Conservation (phyloP, 2,113 vertebrate species). For the Uropsilus gracilis region DNA sequence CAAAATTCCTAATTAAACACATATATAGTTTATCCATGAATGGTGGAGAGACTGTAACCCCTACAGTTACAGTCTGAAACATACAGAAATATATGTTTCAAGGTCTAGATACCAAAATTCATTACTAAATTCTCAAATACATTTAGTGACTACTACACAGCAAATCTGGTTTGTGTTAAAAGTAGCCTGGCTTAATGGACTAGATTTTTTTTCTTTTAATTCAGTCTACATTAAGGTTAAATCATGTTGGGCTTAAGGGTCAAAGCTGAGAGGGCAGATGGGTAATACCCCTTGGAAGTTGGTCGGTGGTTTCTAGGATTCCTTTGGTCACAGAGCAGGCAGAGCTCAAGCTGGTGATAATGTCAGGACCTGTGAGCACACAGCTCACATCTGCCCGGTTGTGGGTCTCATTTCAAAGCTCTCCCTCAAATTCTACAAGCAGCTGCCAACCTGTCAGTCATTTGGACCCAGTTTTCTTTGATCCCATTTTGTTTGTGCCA, state of each 20-base stretch:
- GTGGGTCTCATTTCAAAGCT: background rate
- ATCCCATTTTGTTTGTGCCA: background rate
- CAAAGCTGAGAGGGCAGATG: constrained; percentile 11
- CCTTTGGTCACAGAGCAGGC: background rate
- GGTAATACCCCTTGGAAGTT: background rate
- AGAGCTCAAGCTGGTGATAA: background rate
- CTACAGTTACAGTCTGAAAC: too few relatives aligned
- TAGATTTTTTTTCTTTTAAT: background rate
- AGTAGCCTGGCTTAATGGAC: background rate
- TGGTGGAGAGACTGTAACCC: background rate
- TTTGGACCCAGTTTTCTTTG: background rate
- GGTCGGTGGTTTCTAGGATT: constrained; percentile 19
- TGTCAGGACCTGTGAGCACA: background rate
- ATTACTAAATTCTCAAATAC: background rate
- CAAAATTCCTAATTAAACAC: background rate
- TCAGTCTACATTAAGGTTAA: background rate
- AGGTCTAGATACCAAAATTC: background rate
- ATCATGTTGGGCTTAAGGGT: background rate
- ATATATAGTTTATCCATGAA: background rate
- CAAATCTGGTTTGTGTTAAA: background rate
- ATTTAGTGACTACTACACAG: background rate
- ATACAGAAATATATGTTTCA: background rate
- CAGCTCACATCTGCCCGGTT: background rate
- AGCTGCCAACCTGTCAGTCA: background rate
- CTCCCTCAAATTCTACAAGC: fast-evolving